These are phyloP conservation scores for Catalaphyllia jardinei DNA, from an alignment of 64 coral and sea anemone species.

Conservation along the genomic window DNA sequence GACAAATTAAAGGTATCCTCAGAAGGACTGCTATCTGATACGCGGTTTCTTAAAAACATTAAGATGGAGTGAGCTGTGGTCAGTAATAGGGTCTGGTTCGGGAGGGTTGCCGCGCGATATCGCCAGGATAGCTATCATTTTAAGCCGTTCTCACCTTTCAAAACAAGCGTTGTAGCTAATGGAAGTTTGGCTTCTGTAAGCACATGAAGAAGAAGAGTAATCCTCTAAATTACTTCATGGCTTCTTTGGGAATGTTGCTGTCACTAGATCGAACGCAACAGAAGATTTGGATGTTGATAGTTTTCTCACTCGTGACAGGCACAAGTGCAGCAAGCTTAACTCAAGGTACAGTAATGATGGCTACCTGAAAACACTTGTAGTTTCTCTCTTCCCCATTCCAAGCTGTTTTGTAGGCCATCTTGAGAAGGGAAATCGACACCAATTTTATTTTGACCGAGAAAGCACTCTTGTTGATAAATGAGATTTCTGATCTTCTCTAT, in stretches of 20 bases:
- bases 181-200: neutral
- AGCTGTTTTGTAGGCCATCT: neutral
- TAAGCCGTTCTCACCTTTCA: conserved; percentile 60
- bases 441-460: neutral
- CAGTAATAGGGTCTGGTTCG: too few species aligned
- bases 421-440: too few species aligned
- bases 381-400: neutral
- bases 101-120: too few species aligned
- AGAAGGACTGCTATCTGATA: neutral
- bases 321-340: neutral
- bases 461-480: neutral
- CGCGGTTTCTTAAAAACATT: neutral
- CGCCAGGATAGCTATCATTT: too few species aligned
- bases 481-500: neutral
- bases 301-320: neutral
- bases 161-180: conserved; percentile 57
- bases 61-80: neutral
- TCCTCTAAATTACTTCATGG: neutral
- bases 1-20: conserved; percentile 8
- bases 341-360: neutral
- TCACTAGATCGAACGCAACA: neutral
- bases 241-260: neutral
- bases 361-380: neutral
- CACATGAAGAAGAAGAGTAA: neutral
- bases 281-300: neutral